A percentile compares a stretch with the other conserved stretches of the same genome.
These are phyloP conservation scores for Macroramphosus scolopax DNA, from an alignment of 2,797 vertebrate species.

Conservation along the genomic window DNA sequence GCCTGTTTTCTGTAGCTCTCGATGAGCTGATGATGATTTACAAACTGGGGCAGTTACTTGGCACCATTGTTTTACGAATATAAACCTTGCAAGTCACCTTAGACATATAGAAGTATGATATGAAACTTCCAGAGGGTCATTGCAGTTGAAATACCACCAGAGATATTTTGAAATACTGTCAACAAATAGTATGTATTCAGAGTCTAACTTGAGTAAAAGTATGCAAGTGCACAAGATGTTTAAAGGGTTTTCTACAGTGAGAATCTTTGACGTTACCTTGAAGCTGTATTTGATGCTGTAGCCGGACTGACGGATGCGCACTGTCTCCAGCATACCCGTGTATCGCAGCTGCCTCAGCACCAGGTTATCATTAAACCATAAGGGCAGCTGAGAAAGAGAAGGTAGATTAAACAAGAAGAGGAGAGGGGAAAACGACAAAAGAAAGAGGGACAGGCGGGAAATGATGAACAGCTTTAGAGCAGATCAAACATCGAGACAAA, in stretches of 20 bases:
- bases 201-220: no score
- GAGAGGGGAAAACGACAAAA: background rate
- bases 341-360: conserved; percentile 96
- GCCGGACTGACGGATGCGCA: conserved; percentile 94
- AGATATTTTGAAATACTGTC: no score
- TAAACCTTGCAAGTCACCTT: no score
- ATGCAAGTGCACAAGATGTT: no score
- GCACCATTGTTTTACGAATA: no score
- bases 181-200: no score
- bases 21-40: no score
- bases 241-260: background rate
- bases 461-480: conserved; percentile 39
- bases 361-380: conserved; percentile 89
- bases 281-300: conserved; percentile 96
- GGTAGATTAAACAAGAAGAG: background rate
- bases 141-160: no score
- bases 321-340: conserved; percentile 98
- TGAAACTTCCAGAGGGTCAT: no score
- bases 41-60: no score
- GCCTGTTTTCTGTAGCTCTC: no score
- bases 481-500: conserved; percentile 47
- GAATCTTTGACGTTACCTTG: conserved; percentile 77
- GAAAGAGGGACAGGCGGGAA: conserved; percentile 11
- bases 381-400: conserved; percentile 80
- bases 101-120: no score